These are phyloP conservation scores for Mythimna pallens DNA, from an alignment of 2,888 invertebrate species.

Conservation along the genomic window DNA sequence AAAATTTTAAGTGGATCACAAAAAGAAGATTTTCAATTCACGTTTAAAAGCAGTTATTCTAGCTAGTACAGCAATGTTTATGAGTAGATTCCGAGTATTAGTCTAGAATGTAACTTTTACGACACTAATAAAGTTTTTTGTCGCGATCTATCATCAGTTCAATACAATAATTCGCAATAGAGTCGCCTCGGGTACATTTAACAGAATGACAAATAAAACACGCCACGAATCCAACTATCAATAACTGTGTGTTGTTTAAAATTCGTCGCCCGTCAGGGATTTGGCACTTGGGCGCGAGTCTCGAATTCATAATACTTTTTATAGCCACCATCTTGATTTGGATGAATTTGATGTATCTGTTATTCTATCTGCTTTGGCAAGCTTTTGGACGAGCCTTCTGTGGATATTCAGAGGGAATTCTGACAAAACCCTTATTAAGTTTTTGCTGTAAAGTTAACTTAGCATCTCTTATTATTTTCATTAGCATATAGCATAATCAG, in stretches of 20 bases:
- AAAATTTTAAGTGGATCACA: constrained; percentile 38
- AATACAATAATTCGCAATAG: constrained; percentile 59
- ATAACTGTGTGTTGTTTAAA: constrained; percentile 83
- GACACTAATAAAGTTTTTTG: constrained; percentile 61
- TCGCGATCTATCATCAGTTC: constrained; percentile 56
- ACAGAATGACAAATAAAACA: constrained; percentile 78
- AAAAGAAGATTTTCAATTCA: constrained; percentile 38
- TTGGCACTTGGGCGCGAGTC: constrained; percentile 83
- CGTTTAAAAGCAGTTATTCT: constrained; percentile 49
- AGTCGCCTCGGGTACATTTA: constrained; percentile 55
- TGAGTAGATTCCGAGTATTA: constrained; percentile 54
- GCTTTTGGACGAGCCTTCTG: neutral
- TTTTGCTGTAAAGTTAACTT: neutral
- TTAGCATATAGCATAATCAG: too few relatives aligned
- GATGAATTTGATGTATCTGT: constrained; percentile 71
- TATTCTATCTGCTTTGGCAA: constrained; percentile 32
- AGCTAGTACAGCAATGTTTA: constrained; percentile 51
- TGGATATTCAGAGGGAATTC: neutral
- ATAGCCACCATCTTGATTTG: constrained; percentile 75
- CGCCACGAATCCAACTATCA: constrained; percentile 80
- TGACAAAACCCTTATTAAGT: neutral
- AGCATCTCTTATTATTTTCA: neutral
- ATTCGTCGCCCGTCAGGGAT: constrained; percentile 84
- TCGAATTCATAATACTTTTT: constrained; percentile 85
- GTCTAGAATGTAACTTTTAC: constrained; percentile 61